These are phyloP conservation scores for Aplocera efformata DNA, from an alignment of 2,888 invertebrate species.

Conservation along the genomic window DNA sequence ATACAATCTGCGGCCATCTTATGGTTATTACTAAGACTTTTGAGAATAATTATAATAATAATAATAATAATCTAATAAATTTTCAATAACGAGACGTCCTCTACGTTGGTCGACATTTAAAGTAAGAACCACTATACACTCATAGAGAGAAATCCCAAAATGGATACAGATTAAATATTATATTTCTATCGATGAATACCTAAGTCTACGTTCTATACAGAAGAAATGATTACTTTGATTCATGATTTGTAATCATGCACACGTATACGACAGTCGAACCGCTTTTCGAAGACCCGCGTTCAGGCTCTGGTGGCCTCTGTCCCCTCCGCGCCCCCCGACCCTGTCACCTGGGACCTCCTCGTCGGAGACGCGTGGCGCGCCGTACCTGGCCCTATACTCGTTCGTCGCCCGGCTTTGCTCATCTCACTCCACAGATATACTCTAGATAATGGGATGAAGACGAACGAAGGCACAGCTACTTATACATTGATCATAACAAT, in stretches of 20 bases:
- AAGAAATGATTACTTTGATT: constrained; percentile 68
- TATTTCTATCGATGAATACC: constrained; percentile 77
- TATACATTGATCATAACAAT: constrained; percentile 61
- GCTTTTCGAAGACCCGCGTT: constrained; percentile 71
- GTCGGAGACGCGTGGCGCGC: constrained; percentile 16
- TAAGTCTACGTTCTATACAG: constrained; percentile 74
- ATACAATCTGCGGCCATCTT: constrained; percentile 78
- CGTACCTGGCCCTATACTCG: constrained; percentile 34
- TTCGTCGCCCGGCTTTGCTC: constrained; percentile 34
- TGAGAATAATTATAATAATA: constrained; percentile 59
- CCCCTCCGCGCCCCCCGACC: constrained; percentile 22
- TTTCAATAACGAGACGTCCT: constrained; percentile 77
- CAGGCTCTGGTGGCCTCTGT: constrained; percentile 52
- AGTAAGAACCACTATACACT: constrained; percentile 79
- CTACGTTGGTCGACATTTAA: constrained; percentile 80
- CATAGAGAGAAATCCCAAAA: constrained; percentile 80
- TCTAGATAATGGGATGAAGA: constrained; percentile 55
- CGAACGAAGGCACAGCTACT: constrained; percentile 79
- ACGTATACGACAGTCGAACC: constrained; percentile 78
- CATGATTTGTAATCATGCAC: constrained; percentile 77
- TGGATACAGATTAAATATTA: constrained; percentile 79
- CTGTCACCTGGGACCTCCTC: no score
- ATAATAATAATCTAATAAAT: constrained; percentile 78
- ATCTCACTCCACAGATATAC: constrained; percentile 25
- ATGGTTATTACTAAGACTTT: constrained; percentile 75